Conservation (phyloP, 1,140 invertebrate species). For the Helicoverpa armigera region DNA sequence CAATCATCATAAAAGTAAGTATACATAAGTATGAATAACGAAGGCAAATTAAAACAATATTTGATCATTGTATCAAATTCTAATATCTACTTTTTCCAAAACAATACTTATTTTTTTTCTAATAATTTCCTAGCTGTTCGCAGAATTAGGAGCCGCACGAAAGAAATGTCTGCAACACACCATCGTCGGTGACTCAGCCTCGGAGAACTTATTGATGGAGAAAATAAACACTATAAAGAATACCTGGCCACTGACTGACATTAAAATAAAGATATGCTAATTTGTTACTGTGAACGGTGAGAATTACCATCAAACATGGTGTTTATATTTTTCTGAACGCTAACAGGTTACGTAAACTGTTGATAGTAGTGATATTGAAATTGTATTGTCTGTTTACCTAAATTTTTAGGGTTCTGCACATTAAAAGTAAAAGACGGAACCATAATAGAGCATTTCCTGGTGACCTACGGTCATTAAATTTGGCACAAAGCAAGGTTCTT, state of each 20-base stretch:
- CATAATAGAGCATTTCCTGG: too few relatives aligned
- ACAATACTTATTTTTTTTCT: too few relatives aligned
- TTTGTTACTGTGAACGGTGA: constrained; percentile 3
- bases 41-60: too few relatives aligned
- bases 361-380: constrained; percentile 27
- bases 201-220: constrained; percentile 26
- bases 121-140: not conserved
- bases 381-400: not conserved
- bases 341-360: constrained; percentile 37
- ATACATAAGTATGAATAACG: too few relatives aligned
- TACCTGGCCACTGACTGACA: constrained; percentile 33
- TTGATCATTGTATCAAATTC: too few relatives aligned
- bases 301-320: constrained; percentile 34
- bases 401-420: not conserved
- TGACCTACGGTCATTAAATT: too few relatives aligned
- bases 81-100: too few relatives aligned
- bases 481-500: too few relatives aligned
- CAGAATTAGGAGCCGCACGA: constrained; percentile 1
- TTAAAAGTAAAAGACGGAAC: too few relatives aligned
- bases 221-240: constrained; percentile 24
- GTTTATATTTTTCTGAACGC: constrained; percentile 28
- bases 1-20: too few relatives aligned
- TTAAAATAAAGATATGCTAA: constrained; percentile 36
- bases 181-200: constrained; percentile 27
- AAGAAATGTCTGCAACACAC: constrained; percentile 14